These are phyloP conservation scores for Malacoraja senta DNA, from an alignment of 2,797 vertebrate genomes.

Conservation along the genomic window DNA sequence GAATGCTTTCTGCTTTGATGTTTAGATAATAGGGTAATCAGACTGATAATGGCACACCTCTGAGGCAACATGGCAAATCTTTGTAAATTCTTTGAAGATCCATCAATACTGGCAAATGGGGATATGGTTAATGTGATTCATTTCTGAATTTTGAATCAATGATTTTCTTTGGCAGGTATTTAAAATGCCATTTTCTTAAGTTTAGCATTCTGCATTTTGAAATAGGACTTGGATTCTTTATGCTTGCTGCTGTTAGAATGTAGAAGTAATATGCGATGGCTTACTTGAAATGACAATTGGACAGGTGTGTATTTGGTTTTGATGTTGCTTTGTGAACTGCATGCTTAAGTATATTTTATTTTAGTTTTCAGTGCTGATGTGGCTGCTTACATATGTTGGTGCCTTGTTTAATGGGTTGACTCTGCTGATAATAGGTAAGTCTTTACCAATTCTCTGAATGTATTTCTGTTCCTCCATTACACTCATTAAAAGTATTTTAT, in stretches of 20 bases:
- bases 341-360: slow-evolving; percentile 14
- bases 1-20: not conserved
- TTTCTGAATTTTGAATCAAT: not conserved
- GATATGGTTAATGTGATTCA: not conserved
- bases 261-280: too few relatives aligned
- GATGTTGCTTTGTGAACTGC: not conserved
- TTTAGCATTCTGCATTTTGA: not conserved
- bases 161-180: not conserved
- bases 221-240: too few relatives aligned
- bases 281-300: not conserved
- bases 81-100: not conserved
- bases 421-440: slow-evolving; percentile 87
- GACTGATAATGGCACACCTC: not conserved
- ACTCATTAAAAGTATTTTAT: not conserved
- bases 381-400: slow-evolving; percentile 92
- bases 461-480: not conserved
- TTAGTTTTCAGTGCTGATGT: slow-evolving; percentile 91
- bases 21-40: not conserved
- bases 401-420: slow-evolving; percentile 96
- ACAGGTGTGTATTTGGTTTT: not conserved
- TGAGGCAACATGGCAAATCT: not conserved
- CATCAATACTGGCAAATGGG: not conserved
- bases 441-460: not conserved
- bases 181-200: not conserved
- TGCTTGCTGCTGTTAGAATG: not conserved